Conservation (phyloP, 2,888 invertebrate species). For the Cantharis lateralis region DNA sequence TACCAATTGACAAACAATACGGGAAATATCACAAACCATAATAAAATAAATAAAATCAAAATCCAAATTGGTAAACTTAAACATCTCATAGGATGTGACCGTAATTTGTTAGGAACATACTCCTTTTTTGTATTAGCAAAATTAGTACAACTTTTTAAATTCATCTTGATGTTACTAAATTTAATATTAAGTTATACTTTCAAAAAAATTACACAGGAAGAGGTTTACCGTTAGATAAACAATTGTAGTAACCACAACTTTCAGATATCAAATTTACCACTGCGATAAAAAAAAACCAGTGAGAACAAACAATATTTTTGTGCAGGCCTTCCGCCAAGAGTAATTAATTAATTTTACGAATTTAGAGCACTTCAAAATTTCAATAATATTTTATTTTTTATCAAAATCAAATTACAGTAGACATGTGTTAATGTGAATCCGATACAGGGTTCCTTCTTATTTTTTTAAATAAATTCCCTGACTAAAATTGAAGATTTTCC, state of each 20-base stretch:
- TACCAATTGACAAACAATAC: constrained; percentile 11
- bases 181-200: constrained; percentile 4
- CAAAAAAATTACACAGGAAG: neutral
- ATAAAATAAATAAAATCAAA: constrained; percentile 16
- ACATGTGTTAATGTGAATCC: too few species aligned
- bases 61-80: constrained; percentile 13
- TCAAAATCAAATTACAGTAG: too few species aligned
- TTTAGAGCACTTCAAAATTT: too few species aligned
- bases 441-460: too few species aligned
- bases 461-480: too few species aligned
- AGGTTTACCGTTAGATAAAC: neutral
- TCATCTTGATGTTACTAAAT: constrained; percentile 8
- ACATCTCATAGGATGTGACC: constrained; percentile 19
- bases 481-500: too few species aligned
- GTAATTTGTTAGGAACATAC: constrained; percentile 15
- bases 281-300: neutral
- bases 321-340: too few species aligned
- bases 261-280: neutral
- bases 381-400: too few species aligned
- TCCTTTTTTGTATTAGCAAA: neutral
- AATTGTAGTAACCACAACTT: neutral
- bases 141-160: constrained; percentile 13
- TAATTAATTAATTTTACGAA: too few species aligned
- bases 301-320: neutral
- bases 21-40: constrained; percentile 21